Evolutionary conservation across 1,140 invertebrate species (phyloP).

Genomic region (Calosoma granatense): DNA sequence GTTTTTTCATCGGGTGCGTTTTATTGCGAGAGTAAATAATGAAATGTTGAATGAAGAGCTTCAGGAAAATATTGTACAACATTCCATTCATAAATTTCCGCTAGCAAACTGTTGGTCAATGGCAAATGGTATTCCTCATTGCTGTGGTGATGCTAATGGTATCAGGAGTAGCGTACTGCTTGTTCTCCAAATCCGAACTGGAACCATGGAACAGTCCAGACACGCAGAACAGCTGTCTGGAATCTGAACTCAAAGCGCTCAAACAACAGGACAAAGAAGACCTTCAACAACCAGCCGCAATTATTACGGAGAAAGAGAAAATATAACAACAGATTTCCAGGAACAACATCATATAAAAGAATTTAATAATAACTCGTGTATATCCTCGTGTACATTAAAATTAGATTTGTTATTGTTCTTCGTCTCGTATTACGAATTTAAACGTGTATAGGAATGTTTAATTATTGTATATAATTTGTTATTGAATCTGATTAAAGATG

Average conservation of each 20-base stretch:
- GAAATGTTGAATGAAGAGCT: too few species aligned
- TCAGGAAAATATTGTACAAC: too few species aligned
- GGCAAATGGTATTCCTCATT: constrained; percentile 54
- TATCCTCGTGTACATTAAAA: too few species aligned
- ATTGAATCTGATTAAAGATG: too few species aligned
- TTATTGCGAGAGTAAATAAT: too few species aligned
- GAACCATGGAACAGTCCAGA: constrained; percentile 49
- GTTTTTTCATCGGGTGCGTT: too few species aligned
- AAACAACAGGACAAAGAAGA: constrained; percentile 2
- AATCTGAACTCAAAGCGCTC: constrained; percentile 10
- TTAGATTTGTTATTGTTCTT: too few species aligned
- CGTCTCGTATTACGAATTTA: too few species aligned
- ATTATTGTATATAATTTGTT: too few species aligned
- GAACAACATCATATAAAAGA: not conserved
- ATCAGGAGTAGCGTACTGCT: constrained; percentile 42
- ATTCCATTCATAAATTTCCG: too few species aligned
- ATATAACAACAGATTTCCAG: not conserved
- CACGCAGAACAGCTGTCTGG: not conserved
- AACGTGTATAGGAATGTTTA: too few species aligned
- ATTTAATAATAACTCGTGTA: not conserved
- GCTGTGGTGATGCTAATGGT: constrained; percentile 39
- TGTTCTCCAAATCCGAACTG: constrained; percentile 48
- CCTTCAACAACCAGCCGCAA: not conserved
- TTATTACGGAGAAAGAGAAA: not conserved
- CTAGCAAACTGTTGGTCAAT: constrained; percentile 57